Evolutionary conservation across 2,888 invertebrate species (phyloP).

Genomic region (Ormyrus rosae): DNA sequence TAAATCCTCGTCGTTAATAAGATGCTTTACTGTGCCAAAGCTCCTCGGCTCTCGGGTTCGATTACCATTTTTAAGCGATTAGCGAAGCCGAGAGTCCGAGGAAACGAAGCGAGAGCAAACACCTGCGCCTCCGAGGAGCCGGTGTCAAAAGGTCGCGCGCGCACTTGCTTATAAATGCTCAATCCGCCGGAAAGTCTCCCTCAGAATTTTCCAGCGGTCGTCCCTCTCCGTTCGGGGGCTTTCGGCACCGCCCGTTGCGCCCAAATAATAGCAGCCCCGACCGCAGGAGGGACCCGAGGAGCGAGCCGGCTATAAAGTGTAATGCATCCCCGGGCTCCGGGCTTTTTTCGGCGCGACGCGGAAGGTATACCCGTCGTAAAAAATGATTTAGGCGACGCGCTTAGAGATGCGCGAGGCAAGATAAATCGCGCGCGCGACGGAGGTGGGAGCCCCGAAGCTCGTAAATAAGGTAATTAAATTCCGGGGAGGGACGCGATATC

Average conservation of each 20-base stretch:
- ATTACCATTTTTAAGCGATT: constrained; percentile 52
- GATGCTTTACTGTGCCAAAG: constrained; percentile 47
- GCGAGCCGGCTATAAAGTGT: constrained; percentile 50
- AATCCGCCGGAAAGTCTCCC: constrained; percentile 10
- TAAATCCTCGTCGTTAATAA: constrained; percentile 54
- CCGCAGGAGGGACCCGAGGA: constrained; percentile 58
- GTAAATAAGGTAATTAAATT: constrained; percentile 57
- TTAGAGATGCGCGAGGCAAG: constrained; percentile 45
- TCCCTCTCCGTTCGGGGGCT: background rate
- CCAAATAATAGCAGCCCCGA: constrained; percentile 60
- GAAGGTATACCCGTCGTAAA: constrained; percentile 51
- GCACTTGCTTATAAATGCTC: constrained; percentile 30
- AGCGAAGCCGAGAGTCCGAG: background rate
- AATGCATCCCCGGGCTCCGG: constrained; percentile 22
- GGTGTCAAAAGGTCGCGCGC: background rate
- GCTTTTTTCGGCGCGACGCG: constrained; percentile 41
- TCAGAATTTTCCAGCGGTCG: constrained; percentile 28
- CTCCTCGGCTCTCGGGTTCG: constrained; percentile 21
- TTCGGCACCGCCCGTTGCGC: constrained; percentile 65
- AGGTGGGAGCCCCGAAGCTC: constrained; percentile 34
- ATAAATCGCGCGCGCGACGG: constrained; percentile 52
- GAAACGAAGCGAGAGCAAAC: constrained; percentile 1
- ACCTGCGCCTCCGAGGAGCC: background rate
- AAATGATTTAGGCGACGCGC: constrained; percentile 51
- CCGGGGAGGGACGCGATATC: constrained; percentile 44